Evolutionary conservation across 2,113 vertebrate species (phyloP).

Genomic region (Nicator chloris): DNA sequence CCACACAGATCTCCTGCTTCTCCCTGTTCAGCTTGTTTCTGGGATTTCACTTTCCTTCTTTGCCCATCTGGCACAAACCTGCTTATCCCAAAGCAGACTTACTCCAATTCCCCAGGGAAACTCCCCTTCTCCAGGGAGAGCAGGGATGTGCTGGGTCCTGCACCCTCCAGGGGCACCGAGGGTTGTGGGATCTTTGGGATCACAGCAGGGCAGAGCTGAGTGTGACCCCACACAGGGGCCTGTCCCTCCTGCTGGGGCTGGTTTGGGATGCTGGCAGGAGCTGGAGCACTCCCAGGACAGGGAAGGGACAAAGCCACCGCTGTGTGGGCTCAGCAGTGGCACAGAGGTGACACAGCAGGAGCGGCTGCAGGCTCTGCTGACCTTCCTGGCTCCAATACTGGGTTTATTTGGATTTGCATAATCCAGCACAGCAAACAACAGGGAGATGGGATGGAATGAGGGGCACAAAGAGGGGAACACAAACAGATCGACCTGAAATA

Average conservation of each 20-base stretch:
- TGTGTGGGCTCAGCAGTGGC: neutral
- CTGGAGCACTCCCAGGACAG: neutral
- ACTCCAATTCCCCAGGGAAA: neutral
- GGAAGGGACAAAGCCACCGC: neutral
- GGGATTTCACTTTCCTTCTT: neutral
- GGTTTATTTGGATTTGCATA: constrained; percentile 19
- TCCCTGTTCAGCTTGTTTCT: neutral
- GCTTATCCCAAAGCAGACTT: neutral
- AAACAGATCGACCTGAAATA: neutral
- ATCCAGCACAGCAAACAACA: constrained; percentile 31
- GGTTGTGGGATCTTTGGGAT: neutral
- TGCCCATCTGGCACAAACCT: neutral
- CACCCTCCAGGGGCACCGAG: fast-evolving
- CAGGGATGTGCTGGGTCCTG: neutral
- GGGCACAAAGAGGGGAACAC: neutral
- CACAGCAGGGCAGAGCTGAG: neutral
- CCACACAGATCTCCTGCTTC: neutral
- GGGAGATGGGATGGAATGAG: neutral
- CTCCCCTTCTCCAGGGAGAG: neutral
- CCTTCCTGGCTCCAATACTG: neutral
- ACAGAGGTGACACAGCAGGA: neutral
- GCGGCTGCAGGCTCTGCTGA: neutral
- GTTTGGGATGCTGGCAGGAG: neutral
- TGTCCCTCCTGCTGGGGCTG: too few species aligned
- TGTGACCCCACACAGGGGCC: neutral